Evolutionary conservation across 1,140 invertebrate species (phyloP), one percentile per base, ranked within the genome.

Genomic region (Coenobita brevimanus): DNA sequence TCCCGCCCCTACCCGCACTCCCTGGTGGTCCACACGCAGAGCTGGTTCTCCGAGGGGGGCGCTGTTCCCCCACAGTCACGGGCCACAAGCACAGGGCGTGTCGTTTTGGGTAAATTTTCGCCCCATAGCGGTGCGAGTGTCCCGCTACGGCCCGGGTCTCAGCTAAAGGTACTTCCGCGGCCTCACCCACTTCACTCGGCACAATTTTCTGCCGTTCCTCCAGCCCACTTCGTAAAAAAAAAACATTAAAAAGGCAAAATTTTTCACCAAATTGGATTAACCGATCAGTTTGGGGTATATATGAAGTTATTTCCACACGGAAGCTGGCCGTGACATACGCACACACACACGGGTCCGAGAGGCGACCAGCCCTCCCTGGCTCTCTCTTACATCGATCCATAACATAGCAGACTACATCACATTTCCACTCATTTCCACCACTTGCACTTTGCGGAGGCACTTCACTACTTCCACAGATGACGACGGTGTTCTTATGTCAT

Each of bases 361-460:
- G 84, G 57, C 84, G 84, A 69, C 84, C 82, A 85, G 69, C 69
- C 71, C 84, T 79, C 76, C 60, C 84, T 79, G 41, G 75, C 84
- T 86, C 84, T 86, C 84, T 86, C 84, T 86, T 69, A 86, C 84
- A 86, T 86, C 84, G 84, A 86, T 86, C 84, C 84, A 86, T 86
- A 86, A 86, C 84, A 86, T 80, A 86, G 84, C 84, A 86, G 84
- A 86, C 84, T 86, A 86, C 84, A 86, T 86, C 75, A 86, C 75
- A 86, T 86, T 86, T 86, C 54, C 84, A 78, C 84, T 86, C 17
- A 75, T 86, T 86, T 86, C 84, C 54, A 46, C 27, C 27, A 64
- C 60, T 69, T 46, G 13, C 76, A 50, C 84, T 69, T 43, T 75
- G 62, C 75, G 38, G 27, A 86, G 38, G 41, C 76, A 54, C 84